phyloP scores from a whole-genome alignment of 2,888 invertebrate genomes.

The Ichneumoninae sp. region DNA sequence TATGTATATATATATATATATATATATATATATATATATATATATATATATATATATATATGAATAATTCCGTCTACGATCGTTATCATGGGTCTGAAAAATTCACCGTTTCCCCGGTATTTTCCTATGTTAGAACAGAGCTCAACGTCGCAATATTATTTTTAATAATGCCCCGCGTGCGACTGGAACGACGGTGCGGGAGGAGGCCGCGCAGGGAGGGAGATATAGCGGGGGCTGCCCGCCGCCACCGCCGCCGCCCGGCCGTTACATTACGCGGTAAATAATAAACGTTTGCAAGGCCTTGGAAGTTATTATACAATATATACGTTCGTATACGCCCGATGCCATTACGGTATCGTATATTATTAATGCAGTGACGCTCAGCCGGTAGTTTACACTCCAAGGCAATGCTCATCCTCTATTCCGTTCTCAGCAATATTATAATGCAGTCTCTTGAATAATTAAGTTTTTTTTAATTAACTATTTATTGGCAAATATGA shows the following conservation, averaged over 20 bases:
- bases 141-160: conserved; percentile 81
- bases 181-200: conserved; percentile 59
- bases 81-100: conserved; percentile 63
- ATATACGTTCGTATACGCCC: conserved; percentile 82
- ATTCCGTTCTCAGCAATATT: conserved; percentile 41
- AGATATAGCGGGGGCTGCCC: conserved; percentile 75
- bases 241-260: conserved; percentile 75
- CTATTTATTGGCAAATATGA: neutral
- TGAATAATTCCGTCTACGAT: conserved; percentile 56
- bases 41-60: conserved; percentile 17
- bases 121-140: conserved; percentile 68
- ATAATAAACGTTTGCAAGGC: conserved; percentile 84
- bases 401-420: conserved; percentile 63
- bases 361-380: conserved; percentile 84
- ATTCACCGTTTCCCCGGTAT: conserved; percentile 60
- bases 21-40: conserved; percentile 18
- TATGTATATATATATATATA: conserved; percentile 14
- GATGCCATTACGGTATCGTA: conserved; percentile 84
- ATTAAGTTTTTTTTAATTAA: neutral
- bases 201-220: conserved; percentile 68
- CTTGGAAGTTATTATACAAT: conserved; percentile 84
- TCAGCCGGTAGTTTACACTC: conserved; percentile 76
- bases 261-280: conserved; percentile 84
- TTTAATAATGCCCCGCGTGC: conserved; percentile 80
- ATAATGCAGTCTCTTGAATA: neutral